A percentile compares a stretch with the other conserved stretches of the same genome.
These are phyloP conservation scores for Oreortyx pictus DNA, from an alignment of 2,797 vertebrate genomes.

Conservation along the genomic window DNA sequence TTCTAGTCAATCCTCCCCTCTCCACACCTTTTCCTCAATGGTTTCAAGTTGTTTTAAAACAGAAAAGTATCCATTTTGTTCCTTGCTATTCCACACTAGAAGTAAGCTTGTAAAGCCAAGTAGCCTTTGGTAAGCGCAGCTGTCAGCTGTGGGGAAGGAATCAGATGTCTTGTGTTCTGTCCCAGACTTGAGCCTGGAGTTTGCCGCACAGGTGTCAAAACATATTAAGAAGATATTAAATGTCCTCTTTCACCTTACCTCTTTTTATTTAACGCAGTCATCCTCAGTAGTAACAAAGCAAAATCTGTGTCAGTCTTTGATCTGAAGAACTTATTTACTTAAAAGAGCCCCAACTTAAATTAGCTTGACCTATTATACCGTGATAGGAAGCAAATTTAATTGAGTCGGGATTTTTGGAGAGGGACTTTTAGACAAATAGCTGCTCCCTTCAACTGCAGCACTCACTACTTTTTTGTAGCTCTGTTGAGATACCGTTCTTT, in stretches of 20 bases:
- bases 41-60: not conserved
- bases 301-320: slow-evolving; percentile 1
- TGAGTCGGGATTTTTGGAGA: not conserved
- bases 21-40: not conserved
- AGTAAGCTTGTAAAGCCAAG: not conserved
- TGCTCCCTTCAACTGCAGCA: not conserved
- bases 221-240: not conserved
- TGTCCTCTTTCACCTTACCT: not conserved
- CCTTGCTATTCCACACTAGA: not conserved
- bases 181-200: not conserved
- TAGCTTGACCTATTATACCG: not conserved
- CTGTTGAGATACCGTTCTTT: not conserved
- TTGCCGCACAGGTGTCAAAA: not conserved
- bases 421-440: not conserved
- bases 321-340: not conserved
- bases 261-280: not conserved
- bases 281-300: not conserved
- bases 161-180: not conserved
- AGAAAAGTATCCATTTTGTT: not conserved
- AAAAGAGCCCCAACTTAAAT: not conserved
- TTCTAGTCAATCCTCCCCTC: too few species aligned
- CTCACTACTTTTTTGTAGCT: not conserved
- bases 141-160: not conserved
- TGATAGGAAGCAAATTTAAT: not conserved
- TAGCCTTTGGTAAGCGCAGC: not conserved